These are phyloP conservation scores for Acanthisitta chloris DNA, from an alignment of 2,113 vertebrate species.

Conservation along the genomic window DNA sequence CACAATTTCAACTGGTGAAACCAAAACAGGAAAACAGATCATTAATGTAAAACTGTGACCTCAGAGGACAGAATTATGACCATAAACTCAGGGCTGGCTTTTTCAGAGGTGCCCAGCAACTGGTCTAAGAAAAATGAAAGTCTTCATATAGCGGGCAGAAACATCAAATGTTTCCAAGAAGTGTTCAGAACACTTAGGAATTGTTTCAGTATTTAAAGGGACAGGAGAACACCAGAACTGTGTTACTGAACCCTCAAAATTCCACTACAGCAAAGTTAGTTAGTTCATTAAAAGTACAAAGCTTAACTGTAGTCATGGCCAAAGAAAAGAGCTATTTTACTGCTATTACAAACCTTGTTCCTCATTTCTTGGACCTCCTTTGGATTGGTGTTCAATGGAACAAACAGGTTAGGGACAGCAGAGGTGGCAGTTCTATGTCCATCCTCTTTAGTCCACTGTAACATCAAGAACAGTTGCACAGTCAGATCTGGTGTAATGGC, in stretches of 20 bases:
- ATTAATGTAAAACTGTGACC: neutral
- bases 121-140: neutral
- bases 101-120: neutral
- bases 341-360: conserved; percentile 87
- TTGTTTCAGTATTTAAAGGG: neutral
- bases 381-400: conserved; percentile 96
- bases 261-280: neutral
- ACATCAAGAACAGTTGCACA: conserved; percentile 72
- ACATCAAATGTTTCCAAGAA: neutral
- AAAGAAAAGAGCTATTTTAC: neutral
- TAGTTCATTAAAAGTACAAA: neutral
- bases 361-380: conserved; percentile 99
- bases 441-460: conserved; percentile 98
- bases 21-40: neutral
- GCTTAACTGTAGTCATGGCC: neutral
- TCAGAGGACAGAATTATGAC: neutral
- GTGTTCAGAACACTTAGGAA: neutral
- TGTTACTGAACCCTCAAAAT: neutral
- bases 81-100: neutral
- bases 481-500: conserved; percentile 48
- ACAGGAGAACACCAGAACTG: neutral
- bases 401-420: conserved; percentile 94
- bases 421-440: conserved; percentile 87
- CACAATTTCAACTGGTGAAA: neutral
- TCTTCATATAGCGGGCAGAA: neutral